Conservation (phyloP, 23 tunicate genomes). For the Diplosoma virens region DNA sequence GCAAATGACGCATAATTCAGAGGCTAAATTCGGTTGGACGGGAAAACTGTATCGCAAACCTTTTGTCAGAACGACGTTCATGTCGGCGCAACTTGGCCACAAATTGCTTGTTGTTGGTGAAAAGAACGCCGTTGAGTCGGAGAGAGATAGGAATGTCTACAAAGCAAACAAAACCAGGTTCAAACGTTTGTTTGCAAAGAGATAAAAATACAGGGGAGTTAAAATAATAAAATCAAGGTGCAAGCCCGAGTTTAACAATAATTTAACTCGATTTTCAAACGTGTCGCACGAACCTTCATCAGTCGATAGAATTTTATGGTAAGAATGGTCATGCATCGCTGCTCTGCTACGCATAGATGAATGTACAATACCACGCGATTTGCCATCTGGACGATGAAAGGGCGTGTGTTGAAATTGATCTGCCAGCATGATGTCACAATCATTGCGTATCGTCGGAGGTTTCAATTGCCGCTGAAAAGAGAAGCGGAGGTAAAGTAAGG, state of each 20-base stretch:
- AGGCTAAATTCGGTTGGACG: not conserved
- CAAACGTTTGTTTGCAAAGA: too few species aligned
- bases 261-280: too few species aligned
- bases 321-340: conserved; percentile 81
- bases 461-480: conserved; percentile 22
- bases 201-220: too few species aligned
- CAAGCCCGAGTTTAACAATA: too few species aligned
- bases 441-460: conserved; percentile 53
- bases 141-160: conserved; percentile 69
- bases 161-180: too few species aligned
- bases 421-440: conserved; percentile 44
- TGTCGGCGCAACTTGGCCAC: conserved; percentile 26
- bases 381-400: conserved; percentile 38
- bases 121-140: conserved; percentile 39
- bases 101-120: conserved; percentile 52
- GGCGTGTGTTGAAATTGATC: conserved; percentile 24
- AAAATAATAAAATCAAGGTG: too few species aligned
- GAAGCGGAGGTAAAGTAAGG: too few species aligned
- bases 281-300: conserved; percentile 40
- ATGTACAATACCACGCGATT: conserved; percentile 13
- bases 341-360: conserved; percentile 37
- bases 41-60: not conserved
- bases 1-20: not conserved
- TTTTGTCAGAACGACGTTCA: conserved; percentile 27
- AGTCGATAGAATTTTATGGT: conserved; percentile 64